These are phyloP conservation scores for Cepaea hortensis DNA, from an alignment of 2,888 invertebrate genomes.

Conservation along the genomic window DNA sequence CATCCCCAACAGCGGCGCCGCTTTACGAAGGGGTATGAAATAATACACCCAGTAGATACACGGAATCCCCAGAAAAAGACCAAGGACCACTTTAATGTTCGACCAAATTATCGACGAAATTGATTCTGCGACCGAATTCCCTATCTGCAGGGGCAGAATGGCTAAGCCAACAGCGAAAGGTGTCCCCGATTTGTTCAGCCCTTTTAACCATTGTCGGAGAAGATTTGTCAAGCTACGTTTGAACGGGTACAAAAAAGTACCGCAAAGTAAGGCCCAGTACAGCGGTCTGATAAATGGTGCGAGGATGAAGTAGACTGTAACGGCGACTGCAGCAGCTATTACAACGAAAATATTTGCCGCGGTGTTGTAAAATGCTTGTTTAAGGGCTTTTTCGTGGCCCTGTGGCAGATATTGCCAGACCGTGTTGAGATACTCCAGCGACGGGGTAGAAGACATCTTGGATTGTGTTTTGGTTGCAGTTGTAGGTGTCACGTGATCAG, in stretches of 20 bases:
- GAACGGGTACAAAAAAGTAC: slow-evolving; percentile 97
- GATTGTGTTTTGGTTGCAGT: not conserved
- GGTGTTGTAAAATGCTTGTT: slow-evolving; percentile 93
- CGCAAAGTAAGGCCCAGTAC: slow-evolving; percentile 95
- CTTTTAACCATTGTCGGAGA: slow-evolving; percentile 85
- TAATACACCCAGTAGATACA: slow-evolving; percentile 82
- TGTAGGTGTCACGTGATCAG: slow-evolving; percentile 15
- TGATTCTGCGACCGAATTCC: slow-evolving; percentile 85
- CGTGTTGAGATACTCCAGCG: slow-evolving; percentile 60
- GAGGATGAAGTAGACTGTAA: slow-evolving; percentile 78
- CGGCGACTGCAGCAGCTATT: slow-evolving; percentile 80
- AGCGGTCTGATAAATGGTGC: slow-evolving; percentile 95
- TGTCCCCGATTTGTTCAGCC: slow-evolving; percentile 72
- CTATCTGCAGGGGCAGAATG: slow-evolving; percentile 83
- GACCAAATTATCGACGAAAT: slow-evolving; percentile 84
- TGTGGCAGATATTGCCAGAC: slow-evolving; percentile 66
- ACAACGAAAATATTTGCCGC: slow-evolving; percentile 86
- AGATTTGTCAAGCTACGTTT: slow-evolving; percentile 87
- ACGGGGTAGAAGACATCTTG: slow-evolving; percentile 51
- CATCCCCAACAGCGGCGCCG: slow-evolving; percentile 59
- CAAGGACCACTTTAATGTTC: slow-evolving; percentile 82
- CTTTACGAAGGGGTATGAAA: slow-evolving; percentile 81
- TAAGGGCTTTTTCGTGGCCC: slow-evolving; percentile 86
- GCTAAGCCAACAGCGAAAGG: slow-evolving; percentile 77
- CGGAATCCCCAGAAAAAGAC: slow-evolving; percentile 76